A percentile compares a stretch with the other conserved stretches of the same genome.
phyloP scores from a whole-genome alignment of 2,888 invertebrate species.

The Eupsilia transversa region DNA sequence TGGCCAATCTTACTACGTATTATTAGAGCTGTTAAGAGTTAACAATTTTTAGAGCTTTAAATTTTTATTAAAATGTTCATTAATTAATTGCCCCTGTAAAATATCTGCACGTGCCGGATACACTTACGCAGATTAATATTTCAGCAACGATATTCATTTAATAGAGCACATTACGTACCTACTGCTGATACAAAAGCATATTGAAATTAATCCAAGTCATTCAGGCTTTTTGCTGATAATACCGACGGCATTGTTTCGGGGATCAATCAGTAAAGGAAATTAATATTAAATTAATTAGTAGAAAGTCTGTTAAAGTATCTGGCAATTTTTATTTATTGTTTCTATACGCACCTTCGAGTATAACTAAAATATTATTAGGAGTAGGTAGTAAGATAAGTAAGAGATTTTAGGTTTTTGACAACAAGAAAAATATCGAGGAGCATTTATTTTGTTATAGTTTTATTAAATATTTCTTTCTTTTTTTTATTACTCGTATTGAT shows the following conservation, averaged over 20 bases:
- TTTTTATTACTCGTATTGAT: too few relatives aligned
- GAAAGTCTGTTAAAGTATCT: background rate
- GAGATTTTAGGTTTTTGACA: background rate
- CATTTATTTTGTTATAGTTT: background rate
- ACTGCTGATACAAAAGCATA: conserved; percentile 31
- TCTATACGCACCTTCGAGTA: too few relatives aligned
- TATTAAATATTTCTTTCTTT: too few relatives aligned
- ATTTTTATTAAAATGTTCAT: background rate
- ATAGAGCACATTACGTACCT: conserved; percentile 33
- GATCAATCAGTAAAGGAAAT: conserved; percentile 33
- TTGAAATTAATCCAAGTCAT: conserved; percentile 58
- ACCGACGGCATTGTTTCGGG: conserved; percentile 18
- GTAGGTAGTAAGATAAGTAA: background rate
- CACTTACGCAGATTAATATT: conserved; percentile 41
- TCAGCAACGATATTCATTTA: conserved; percentile 31
- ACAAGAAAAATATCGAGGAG: background rate
- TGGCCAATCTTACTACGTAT: background rate
- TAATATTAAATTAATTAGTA: conserved; percentile 24
- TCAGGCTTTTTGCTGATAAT: conserved; percentile 28
- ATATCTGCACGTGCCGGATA: background rate
- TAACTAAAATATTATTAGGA: background rate
- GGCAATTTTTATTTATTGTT: background rate
- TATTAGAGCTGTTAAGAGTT: background rate
- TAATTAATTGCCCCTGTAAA: background rate
- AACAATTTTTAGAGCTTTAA: background rate